phyloP scores from a whole-genome alignment of 37 sponge, comb jelly and placozoan genomes.

The Spongilla lacustris region DNA sequence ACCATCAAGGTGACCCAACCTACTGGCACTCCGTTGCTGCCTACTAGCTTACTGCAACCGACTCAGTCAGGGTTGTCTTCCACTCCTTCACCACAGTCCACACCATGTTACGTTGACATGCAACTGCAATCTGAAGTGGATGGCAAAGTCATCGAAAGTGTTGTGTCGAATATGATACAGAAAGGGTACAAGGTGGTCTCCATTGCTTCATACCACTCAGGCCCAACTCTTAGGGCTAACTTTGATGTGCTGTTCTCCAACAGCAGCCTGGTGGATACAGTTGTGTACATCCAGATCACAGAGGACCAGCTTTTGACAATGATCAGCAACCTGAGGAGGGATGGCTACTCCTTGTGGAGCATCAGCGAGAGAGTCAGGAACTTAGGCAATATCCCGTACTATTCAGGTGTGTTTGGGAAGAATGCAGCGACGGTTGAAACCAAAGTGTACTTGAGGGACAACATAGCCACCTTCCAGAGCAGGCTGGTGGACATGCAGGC shows the following conservation, averaged over 20 bases:
- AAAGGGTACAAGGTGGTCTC: slow-evolving; percentile 39
- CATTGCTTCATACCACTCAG: slow-evolving; percentile 18
- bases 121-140: neutral
- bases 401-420: slow-evolving; percentile 31
- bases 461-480: neutral
- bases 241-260: slow-evolving; percentile 53
- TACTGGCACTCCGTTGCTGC: neutral
- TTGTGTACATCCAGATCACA: slow-evolving; percentile 22
- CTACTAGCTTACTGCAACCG: neutral
- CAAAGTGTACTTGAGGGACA: slow-evolving; percentile 21
- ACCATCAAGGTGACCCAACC: neutral
- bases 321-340: slow-evolving; percentile 5
- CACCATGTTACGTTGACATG: neutral
- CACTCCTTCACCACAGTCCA: neutral
- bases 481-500: neutral
- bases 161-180: neutral
- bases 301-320: slow-evolving; percentile 5
- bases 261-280: slow-evolving; percentile 16
- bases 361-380: slow-evolving; percentile 28
- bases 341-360: slow-evolving; percentile 14
- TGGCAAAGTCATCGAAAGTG: neutral
- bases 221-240: slow-evolving; percentile 5
- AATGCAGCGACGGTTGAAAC: slow-evolving; percentile 17
- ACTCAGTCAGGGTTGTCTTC: neutral
- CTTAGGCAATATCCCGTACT: neutral